Percentiles rank a stretch among this genome's conserved stretches.
Conservation (phyloP, 1,140 invertebrate genomes). For the Drosophila carrolli region DNA sequence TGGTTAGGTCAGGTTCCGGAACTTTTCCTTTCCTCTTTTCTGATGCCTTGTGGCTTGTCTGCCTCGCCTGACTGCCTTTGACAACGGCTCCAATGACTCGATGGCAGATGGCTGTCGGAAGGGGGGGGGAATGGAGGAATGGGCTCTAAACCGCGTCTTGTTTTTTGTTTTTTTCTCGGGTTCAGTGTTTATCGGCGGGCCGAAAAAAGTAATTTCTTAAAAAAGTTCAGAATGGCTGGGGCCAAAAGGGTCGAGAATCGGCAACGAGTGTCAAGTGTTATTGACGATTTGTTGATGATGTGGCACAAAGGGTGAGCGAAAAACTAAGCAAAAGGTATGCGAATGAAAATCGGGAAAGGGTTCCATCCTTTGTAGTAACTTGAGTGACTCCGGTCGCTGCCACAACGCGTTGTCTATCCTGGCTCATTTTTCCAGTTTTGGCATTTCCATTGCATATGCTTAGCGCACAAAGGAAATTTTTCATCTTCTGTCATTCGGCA, state of each 20-base stretch:
- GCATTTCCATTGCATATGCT: constrained; percentile 38
- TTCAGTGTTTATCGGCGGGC: constrained; percentile 57
- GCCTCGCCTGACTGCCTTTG: constrained; percentile 49
- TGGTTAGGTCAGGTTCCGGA: constrained; percentile 57
- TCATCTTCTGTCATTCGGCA: constrained; percentile 10
- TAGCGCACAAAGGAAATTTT: constrained; percentile 39
- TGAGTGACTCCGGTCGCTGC: constrained; percentile 23
- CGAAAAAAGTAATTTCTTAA: constrained; percentile 75
- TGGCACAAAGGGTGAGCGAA: constrained; percentile 55
- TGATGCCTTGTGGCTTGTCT: constrained; percentile 36
- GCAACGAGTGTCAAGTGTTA: constrained; percentile 76
- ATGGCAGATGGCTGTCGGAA: constrained; percentile 3
- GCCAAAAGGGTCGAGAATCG: constrained; percentile 48
- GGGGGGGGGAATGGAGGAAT: not conserved
- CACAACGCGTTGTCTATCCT: constrained; percentile 10
- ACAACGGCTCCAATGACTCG: constrained; percentile 57
- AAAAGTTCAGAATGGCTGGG: constrained; percentile 53
- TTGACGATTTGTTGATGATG: constrained; percentile 82
- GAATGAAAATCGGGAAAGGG: constrained; percentile 45
- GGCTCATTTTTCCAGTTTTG: constrained; percentile 24
- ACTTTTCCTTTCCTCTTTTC: constrained; percentile 23
- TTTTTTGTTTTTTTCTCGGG: constrained; percentile 10
- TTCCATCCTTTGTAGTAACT: constrained; percentile 45
- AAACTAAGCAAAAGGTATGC: constrained; percentile 7
- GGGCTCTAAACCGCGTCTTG: constrained; percentile 17